Conservation (phyloP, 2,797 vertebrate genomes). For the Acanthis flammea region DNA sequence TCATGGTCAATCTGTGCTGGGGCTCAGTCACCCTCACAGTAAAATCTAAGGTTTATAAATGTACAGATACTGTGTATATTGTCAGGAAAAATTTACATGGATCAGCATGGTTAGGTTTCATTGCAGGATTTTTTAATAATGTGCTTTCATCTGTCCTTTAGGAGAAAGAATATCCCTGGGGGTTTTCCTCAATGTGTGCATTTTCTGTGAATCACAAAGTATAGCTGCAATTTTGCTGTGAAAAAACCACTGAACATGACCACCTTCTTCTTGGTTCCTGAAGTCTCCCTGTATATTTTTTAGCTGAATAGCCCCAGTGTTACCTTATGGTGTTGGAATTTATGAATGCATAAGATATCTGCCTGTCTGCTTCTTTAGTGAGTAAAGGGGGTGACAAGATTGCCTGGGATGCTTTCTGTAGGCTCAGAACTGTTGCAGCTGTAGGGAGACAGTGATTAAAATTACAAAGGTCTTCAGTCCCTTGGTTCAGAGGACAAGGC, state of each 20-base stretch:
- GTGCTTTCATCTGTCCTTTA: neutral
- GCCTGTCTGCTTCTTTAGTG: neutral
- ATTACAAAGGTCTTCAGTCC: neutral
- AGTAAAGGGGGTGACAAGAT: neutral
- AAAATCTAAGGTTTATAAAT: neutral
- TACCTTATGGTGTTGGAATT: neutral
- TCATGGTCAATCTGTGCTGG: neutral
- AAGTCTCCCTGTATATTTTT: neutral
- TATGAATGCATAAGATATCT: neutral
- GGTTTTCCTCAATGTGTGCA: neutral
- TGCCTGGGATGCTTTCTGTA: neutral
- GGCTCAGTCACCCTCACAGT: neutral
- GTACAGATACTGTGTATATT: neutral
- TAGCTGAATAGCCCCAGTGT: neutral
- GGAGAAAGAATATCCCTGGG: neutral
- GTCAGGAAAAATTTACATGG: neutral
- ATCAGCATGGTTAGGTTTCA: neutral
- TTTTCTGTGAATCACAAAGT: neutral
- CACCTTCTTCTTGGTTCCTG: neutral
- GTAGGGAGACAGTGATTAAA: neutral
- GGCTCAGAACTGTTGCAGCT: neutral
- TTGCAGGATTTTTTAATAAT: neutral
- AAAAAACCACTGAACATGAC: neutral
- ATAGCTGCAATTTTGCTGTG: neutral
- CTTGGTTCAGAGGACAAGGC: neutral